phyloP scores from a whole-genome alignment of 2,888 invertebrate genomes.

The Anorthoa munda region DNA sequence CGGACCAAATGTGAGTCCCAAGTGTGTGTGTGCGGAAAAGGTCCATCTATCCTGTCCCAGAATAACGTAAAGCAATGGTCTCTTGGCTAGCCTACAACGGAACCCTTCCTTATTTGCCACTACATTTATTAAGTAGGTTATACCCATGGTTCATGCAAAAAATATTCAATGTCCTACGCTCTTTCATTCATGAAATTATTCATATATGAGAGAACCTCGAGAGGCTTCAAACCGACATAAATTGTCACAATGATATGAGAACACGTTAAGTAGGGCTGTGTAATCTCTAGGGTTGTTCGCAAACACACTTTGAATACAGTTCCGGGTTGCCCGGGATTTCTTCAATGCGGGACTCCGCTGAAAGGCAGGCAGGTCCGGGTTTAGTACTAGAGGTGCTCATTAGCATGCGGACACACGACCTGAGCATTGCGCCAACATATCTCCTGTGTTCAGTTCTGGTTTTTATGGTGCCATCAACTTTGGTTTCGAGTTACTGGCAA shows the following conservation, averaged over 20 bases:
- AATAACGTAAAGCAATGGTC: background rate
- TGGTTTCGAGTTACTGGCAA: background rate
- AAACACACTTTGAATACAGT: conserved; percentile 25
- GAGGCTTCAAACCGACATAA: conserved; percentile 20
- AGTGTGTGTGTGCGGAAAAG: too few relatives aligned
- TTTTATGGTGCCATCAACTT: conserved; percentile 3
- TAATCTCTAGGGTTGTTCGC: conserved; percentile 11
- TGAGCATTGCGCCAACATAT: conserved; percentile 3
- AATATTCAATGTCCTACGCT: background rate
- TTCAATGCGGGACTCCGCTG: background rate
- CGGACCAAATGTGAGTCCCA: too few relatives aligned
- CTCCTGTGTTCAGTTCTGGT: conserved; percentile 1
- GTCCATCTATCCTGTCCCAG: background rate
- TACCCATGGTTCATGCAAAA: background rate
- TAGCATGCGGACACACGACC: conserved; percentile 31
- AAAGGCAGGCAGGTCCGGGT: background rate
- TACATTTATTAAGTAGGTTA: conserved; percentile 18
- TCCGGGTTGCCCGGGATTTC: background rate
- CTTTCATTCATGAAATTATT: conserved; percentile 48
- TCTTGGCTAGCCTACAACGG: background rate
- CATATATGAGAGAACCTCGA: conserved; percentile 22
- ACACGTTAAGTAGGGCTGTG: conserved; percentile 13
- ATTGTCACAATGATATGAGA: conserved; percentile 40
- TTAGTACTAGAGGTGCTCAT: conserved; percentile 18
- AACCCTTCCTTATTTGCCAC: background rate